A percentile compares a stretch with the other conserved stretches of the same genome.
phyloP scores from a whole-genome alignment of 2,797 vertebrate genomes.

The Lepus townsendii region DNA sequence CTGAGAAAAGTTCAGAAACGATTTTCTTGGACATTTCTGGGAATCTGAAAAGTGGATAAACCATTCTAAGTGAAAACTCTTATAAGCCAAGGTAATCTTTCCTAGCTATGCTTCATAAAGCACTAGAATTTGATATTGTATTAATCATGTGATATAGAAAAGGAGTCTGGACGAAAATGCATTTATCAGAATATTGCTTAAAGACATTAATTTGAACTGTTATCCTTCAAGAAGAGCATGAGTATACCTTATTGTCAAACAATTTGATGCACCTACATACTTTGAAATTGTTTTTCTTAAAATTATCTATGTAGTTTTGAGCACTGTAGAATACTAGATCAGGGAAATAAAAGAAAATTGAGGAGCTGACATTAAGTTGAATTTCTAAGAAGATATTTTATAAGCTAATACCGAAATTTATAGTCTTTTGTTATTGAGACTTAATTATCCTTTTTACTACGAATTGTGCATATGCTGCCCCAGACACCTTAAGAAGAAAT shows the following conservation, averaged over 20 bases:
- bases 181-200: background rate
- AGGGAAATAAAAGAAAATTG: background rate
- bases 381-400: background rate
- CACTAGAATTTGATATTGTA: background rate
- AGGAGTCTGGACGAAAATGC: background rate
- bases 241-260: background rate
- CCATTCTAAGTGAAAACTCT: conserved; percentile 5
- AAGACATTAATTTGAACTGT: conserved; percentile 1
- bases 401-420: background rate
- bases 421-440: background rate
- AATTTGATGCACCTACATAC: background rate
- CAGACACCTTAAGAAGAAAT: background rate
- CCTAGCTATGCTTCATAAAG: background rate
- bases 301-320: background rate
- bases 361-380: background rate
- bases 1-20: background rate
- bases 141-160: background rate
- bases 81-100: background rate
- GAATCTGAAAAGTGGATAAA: background rate
- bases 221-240: background rate
- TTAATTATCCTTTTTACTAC: background rate
- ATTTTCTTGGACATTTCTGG: background rate
- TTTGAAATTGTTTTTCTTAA: background rate
- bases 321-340: background rate
- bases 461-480: background rate